phyloP scores from a whole-genome alignment of 2,888 invertebrate species.

The Andrena minutula region DNA sequence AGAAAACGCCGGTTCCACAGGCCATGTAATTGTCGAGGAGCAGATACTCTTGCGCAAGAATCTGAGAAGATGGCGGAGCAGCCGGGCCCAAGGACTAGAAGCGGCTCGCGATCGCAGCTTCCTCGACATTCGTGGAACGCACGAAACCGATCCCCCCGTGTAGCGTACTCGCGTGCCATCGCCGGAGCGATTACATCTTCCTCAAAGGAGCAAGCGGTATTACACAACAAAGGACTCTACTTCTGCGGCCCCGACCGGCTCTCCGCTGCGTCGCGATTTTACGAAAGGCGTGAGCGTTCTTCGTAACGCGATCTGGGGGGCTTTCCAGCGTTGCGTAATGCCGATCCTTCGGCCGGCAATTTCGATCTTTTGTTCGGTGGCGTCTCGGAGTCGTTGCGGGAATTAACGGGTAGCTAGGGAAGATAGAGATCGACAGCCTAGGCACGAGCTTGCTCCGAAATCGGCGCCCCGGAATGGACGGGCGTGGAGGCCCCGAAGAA shows the following conservation, averaged over 20 bases:
- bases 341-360: neutral
- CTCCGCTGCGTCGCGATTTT: conserved; percentile 11
- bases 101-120: conserved; percentile 1
- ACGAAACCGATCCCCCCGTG: conserved; percentile 10
- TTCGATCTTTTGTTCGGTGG: neutral
- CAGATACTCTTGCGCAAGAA: conserved; percentile 27
- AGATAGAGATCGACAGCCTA: neutral
- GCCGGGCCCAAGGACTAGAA: conserved; percentile 9
- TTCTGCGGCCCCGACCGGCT: neutral
- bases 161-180: conserved; percentile 62
- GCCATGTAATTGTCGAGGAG: conserved; percentile 26
- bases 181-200: conserved; percentile 55
- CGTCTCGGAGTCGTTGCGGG: neutral
- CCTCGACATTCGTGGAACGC: conserved; percentile 21
- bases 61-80: conserved; percentile 1
- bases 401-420: neutral
- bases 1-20: conserved; percentile 13
- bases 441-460: neutral
- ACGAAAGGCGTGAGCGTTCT: neutral
- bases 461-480: neutral
- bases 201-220: conserved; percentile 44
- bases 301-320: conserved; percentile 10
- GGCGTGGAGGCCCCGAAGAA: neutral
- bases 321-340: conserved; percentile 21
- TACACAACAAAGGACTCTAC: conserved; percentile 54